These are phyloP conservation scores for Dexiosoma caninum DNA, from an alignment of 2,888 invertebrate species.

Conservation along the genomic window DNA sequence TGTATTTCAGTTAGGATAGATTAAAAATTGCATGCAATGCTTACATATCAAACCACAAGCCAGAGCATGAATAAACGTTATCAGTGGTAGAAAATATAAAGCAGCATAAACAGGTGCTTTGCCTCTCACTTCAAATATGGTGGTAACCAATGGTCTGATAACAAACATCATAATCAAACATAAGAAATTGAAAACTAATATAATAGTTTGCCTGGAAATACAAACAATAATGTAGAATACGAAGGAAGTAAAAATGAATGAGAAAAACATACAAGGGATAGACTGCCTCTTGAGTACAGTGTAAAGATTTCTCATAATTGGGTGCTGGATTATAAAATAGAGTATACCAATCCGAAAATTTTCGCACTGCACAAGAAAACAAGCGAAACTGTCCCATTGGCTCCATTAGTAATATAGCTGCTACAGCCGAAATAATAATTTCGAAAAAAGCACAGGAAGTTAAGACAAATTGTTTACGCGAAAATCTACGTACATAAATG, in stretches of 20 bases:
- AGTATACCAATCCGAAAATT: constrained; percentile 97
- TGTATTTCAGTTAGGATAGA: no score
- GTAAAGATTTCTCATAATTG: constrained; percentile 90
- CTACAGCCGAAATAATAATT: constrained; percentile 85
- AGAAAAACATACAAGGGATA: constrained; percentile 91
- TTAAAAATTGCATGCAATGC: constrained; percentile 69
- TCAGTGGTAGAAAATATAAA: constrained; percentile 93
- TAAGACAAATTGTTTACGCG: constrained; percentile 85
- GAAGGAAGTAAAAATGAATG: not conserved
- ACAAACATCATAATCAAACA: constrained; percentile 88
- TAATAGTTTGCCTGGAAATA: constrained; percentile 89
- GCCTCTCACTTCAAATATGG: constrained; percentile 83
- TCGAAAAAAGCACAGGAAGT: constrained; percentile 92
- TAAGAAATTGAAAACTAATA: constrained; percentile 92
- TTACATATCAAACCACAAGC: constrained; percentile 95
- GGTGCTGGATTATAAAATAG: constrained; percentile 95
- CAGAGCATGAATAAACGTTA: constrained; percentile 91
- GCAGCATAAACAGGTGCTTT: constrained; percentile 94
- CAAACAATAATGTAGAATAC: no score
- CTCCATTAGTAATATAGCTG: constrained; percentile 88
- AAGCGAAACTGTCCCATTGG: constrained; percentile 88
- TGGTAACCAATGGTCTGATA: constrained; percentile 86
- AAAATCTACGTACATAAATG: constrained; percentile 78
- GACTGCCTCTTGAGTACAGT: constrained; percentile 98
- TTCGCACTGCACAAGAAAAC: constrained; percentile 87